Base-by-base conservation (phyloP, 1,140 invertebrate species). In the Zaprionus africanus region DNA sequence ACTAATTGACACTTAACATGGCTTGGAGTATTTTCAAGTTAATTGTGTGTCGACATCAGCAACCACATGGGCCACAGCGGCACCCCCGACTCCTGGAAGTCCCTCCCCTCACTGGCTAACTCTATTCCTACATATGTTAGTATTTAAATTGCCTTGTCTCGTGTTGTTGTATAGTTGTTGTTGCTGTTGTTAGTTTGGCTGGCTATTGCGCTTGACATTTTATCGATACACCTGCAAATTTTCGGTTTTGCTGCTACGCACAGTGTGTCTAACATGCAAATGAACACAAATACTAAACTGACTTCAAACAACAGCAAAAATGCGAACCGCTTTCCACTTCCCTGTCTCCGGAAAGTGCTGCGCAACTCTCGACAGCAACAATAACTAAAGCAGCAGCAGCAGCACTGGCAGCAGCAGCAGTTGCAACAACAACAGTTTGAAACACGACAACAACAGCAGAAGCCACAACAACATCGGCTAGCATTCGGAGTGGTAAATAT, bases 1-100 rank as follows among this genome's bases (percentile, higher is more conserved):
- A 66, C 85, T 90, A 90, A 90, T 90, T 90, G 85, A 90, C 85
- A 90, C 85, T 90, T 79, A 90, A 88, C 85, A 88, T 77, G 81
- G 71, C 76, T 85, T 84, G 63, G 64, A 88, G 85, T 90, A 90
- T 88, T 88, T 88, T 81, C 69, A 82, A 88, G 76, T 88, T 88
- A 88, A 88, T 88, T 88, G 84, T 81, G 75, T 90, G 85, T 88
- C 84, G 84, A 79, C 81, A 76, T 88, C 83, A 78, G 70, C 77
- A 57, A 63, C 61, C 43, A 4, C 62, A 65, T 41, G 49, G 46
- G 24, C 28, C 46, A 62, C 38, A 51, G 17, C 9, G n/a, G 9
- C n/a, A n/a, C 19, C n/a, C 15, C 22, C 56, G n/a, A 11, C 17
- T 22, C 57, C 49, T 34, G 66, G 19, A n/a, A n/a, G n/a, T n/a